Evolutionary conservation across 1,140 invertebrate genomes (phyloP), one percentile per base, ranked within the genome.

Genomic region (Drosophila eugracilis): DNA sequence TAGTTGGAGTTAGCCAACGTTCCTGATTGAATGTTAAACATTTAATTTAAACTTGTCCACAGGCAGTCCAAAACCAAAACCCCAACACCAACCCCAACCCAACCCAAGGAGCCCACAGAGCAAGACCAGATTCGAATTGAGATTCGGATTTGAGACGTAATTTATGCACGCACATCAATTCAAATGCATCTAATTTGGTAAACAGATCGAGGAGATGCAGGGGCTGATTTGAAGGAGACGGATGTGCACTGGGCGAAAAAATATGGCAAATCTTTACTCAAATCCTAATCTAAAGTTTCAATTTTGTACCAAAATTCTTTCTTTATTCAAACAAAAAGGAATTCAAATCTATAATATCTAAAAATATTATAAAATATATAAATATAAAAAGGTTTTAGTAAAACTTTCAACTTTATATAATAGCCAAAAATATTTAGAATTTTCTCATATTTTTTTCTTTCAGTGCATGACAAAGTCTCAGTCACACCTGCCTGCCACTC

Each of bases 101-200:
- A 44, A 58, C 7, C 39, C 26, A 28, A 41, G 39, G 19, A 76
- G 37, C 24, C 12, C 36, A 47, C 58, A 41, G 21, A 60, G 39
- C 66, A 24, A 70, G 59, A 32, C 66, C 34, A 57, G 22, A 34
- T 30, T 3, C 44, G 49, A 32, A 41, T 22, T 45, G 63, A 45
- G 52, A 34, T 48, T 30, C 53, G 52, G 69, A 58, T 39, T 75
- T 47, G 39, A 63, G 52, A 58, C 69, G 73, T 88, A 88, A 88
- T 88, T 88, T 89, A 88, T 88, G 83, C 83, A 88, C 84, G 78
- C 78, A 88, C 83, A 88, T 88, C 83, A 88, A 86, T 85, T 81
- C 77, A 60, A 80, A 86, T 85, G 81, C 81, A 85, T 85, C 81
- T 85, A 85, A 85, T 85, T 86, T 85, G 74, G 81, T 85, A 85